These are phyloP conservation scores for Morone saxatilis DNA, from an alignment of 2,113 vertebrate genomes.

Conservation along the genomic window DNA sequence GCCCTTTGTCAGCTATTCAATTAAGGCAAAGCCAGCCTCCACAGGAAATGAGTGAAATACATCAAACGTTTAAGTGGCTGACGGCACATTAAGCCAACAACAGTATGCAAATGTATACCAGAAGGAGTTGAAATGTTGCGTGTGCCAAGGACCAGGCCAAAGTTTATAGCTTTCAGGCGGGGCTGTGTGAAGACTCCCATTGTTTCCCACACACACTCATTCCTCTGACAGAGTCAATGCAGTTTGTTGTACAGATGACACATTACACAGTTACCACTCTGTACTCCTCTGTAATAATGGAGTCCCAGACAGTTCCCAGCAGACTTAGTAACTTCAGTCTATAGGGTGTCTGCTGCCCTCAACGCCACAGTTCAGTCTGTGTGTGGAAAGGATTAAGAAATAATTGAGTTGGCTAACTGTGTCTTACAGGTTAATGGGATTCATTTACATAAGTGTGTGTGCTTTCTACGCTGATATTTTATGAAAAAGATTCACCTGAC, in stretches of 20 bases:
- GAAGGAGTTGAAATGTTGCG: slow-evolving; percentile 15
- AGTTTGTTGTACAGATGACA: slow-evolving; percentile 21
- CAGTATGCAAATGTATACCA: background rate
- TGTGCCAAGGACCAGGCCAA: background rate
- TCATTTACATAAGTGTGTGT: slow-evolving; percentile 34
- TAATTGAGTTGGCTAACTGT: slow-evolving; percentile 75
- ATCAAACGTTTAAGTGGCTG: slow-evolving; percentile 4
- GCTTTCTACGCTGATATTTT: slow-evolving; percentile 6
- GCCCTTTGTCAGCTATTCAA: slow-evolving; percentile 6
- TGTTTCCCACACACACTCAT: slow-evolving; percentile 27
- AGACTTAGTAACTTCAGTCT: slow-evolving; percentile 38
- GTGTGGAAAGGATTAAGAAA: slow-evolving; percentile 70
- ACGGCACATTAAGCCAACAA: background rate
- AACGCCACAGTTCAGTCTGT: slow-evolving; percentile 38
- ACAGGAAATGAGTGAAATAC: background rate
- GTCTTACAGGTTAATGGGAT: slow-evolving; percentile 75
- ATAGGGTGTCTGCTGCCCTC: slow-evolving; percentile 40
- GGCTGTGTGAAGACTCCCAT: slow-evolving; percentile 22
- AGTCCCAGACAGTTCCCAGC: slow-evolving; percentile 37
- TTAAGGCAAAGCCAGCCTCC: background rate
- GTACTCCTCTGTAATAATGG: slow-evolving; percentile 31
- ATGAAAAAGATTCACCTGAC: background rate
- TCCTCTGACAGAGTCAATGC: slow-evolving; percentile 32
- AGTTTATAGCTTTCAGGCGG: background rate
- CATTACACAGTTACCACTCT: slow-evolving; percentile 11